These are phyloP conservation scores for Tragelaphus strepsiceros DNA, from an alignment of 2,113 vertebrate species.

Conservation along the genomic window DNA sequence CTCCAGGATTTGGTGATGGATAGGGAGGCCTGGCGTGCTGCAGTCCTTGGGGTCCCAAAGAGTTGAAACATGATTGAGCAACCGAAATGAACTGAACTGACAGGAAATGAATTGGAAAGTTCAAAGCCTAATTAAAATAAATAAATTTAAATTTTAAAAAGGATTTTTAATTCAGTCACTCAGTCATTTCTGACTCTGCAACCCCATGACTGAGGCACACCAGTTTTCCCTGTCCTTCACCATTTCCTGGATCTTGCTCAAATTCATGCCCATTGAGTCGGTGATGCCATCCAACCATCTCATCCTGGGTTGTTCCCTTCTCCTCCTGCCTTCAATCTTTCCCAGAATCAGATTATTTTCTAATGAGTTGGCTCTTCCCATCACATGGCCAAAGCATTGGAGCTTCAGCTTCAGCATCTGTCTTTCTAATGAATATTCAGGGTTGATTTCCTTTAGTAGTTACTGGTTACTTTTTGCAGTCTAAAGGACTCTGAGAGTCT, in stretches of 20 bases:
- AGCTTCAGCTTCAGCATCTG: not conserved
- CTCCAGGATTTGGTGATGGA: not conserved
- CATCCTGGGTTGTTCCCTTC: not conserved
- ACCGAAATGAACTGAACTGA: not conserved
- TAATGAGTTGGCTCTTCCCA: not conserved
- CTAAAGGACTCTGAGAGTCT: not conserved
- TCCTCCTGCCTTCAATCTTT: not conserved
- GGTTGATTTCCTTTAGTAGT: not conserved
- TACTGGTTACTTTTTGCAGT: not conserved
- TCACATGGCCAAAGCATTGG: not conserved
- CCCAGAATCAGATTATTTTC: not conserved
- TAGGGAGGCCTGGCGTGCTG: rapidly evolving
- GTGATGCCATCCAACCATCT: not conserved
- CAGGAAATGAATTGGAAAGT: not conserved
- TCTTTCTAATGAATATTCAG: not conserved
- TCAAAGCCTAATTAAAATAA: no score
- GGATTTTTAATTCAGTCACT: not conserved
- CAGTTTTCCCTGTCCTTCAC: not conserved
- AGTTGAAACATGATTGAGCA: not conserved
- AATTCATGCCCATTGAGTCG: not conserved
- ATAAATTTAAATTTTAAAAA: no score
- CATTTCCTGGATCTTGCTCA: not conserved
- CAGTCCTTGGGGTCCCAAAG: rapidly evolving
- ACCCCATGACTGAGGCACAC: not conserved
- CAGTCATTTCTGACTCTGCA: not conserved